Conservation (phyloP, 2,113 vertebrate species). For the Cyanistes caeruleus region DNA sequence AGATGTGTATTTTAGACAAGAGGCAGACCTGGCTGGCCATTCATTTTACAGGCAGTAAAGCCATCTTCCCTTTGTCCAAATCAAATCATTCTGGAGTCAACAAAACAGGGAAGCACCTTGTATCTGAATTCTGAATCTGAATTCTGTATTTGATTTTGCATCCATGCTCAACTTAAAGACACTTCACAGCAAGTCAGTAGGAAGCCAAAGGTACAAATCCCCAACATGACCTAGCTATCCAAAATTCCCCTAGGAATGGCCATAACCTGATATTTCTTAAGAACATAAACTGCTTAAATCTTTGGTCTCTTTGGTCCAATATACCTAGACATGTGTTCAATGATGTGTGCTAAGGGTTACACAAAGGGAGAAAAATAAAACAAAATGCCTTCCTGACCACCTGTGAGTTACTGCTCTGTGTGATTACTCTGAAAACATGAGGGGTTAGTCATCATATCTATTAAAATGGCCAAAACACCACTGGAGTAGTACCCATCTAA, state of each 20-base stretch:
- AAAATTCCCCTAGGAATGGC: neutral
- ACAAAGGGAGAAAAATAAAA: conserved; percentile 24
- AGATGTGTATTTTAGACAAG: neutral
- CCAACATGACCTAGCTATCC: neutral
- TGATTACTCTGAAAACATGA: neutral
- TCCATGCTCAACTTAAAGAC: neutral
- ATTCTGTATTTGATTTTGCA: neutral
- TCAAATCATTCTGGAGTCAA: neutral
- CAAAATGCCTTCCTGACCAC: conserved; percentile 18
- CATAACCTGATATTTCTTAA: neutral
- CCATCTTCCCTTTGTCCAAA: neutral
- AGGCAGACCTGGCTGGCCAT: neutral
- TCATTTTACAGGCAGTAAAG: neutral
- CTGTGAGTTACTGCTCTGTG: neutral
- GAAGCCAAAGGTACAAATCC: neutral
- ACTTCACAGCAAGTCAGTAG: neutral
- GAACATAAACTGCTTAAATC: conserved; percentile 12
- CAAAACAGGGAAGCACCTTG: neutral
- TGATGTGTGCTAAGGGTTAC: neutral
- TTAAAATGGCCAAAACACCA: neutral
- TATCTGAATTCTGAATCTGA: neutral
- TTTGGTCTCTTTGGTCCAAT: conserved; percentile 24
- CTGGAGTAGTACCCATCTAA: neutral
- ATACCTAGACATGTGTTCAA: conserved; percentile 3
- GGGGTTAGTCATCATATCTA: neutral